Base-by-base conservation (phyloP, 2,888 invertebrate species). In the Caenorhabditis wallacei region DNA sequence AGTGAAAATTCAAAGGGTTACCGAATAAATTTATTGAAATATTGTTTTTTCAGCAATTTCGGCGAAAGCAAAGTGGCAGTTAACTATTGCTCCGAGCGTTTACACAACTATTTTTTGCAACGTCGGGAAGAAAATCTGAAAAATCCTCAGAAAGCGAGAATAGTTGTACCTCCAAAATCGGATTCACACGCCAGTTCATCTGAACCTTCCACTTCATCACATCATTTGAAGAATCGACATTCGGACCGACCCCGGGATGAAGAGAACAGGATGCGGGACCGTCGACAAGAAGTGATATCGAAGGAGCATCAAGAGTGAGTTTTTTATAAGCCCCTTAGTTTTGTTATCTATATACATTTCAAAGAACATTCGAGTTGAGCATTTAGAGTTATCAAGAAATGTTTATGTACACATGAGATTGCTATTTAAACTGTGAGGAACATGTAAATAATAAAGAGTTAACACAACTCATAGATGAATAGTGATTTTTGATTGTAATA, bases 81-180 rank as follows among this genome's bases (percentile, higher is more conserved):
- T 43, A 81, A 84, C 53, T 84, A 53, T 71, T 81, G 76, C 43
- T 68, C 80, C 11, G 84, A 84, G 1, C 46, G 51, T 18, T 37
- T 81, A 7, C 30, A 71, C 59, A 40, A 51, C 1, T 69, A 43
- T 35, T 84, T 84, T 24, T 26, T 70, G 11, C 48, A 51, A n/a
- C 20, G 22, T 20, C 8, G 37, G 13, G 11, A 18, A 11, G 40
- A 22, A 0, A 3, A 59, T 11, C n/a, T n/a, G n/a, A n/a, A n/a
- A n/a, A 37, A 20, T 3, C 8, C 24, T 22, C 20, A 16, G 30
- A 37, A 40, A 53, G 30, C 11, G 56, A 43, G 26, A n/a, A 2
- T 11, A 43, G 22, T 51, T 24, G 48, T 22, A 20, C 35, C 20
- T 3, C 4, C 40, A n/a, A 35, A 30, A n/a, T 35, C 4, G 7